These are phyloP conservation scores for Caloenas nicobarica DNA, from an alignment of 2,113 vertebrate species.

Conservation along the genomic window DNA sequence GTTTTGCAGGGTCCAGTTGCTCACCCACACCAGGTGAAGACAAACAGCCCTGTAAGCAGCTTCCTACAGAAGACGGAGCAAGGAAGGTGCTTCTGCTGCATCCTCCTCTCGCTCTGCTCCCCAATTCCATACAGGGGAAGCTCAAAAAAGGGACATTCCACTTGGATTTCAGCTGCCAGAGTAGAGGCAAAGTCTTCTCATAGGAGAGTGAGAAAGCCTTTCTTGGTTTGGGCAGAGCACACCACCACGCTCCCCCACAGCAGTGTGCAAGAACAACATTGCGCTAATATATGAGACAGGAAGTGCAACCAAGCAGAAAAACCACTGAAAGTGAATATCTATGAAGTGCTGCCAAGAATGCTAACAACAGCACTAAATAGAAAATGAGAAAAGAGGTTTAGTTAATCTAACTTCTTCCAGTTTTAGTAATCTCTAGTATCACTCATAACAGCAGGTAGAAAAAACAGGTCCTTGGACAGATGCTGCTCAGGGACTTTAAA, in stretches of 20 bases:
- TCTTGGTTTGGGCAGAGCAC: not conserved
- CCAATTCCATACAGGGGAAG: not conserved
- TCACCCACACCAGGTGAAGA: not conserved
- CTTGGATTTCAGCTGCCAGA: not conserved
- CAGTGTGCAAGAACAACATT: not conserved
- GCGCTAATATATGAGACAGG: slow-evolving; percentile 14
- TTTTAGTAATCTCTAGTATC: not conserved
- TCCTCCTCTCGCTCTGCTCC: not conserved
- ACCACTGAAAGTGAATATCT: not conserved
- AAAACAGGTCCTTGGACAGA: not conserved
- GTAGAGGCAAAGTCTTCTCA: not conserved
- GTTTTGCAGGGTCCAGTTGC: accelerated
- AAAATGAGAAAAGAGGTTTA: not conserved
- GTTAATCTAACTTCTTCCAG: not conserved
- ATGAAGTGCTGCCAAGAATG: slow-evolving; percentile 19
- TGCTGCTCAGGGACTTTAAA: not conserved
- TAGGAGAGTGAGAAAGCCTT: not conserved
- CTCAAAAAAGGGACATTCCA: not conserved
- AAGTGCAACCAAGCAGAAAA: slow-evolving; percentile 22
- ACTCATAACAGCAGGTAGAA: not conserved
- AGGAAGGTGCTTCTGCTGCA: not conserved
- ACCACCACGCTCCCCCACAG: not conserved
- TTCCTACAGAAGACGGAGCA: accelerated
- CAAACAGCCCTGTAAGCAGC: accelerated
- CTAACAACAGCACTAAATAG: not conserved